Conservation (phyloP, 2,888 invertebrate genomes). For the Megamerina dolium region DNA sequence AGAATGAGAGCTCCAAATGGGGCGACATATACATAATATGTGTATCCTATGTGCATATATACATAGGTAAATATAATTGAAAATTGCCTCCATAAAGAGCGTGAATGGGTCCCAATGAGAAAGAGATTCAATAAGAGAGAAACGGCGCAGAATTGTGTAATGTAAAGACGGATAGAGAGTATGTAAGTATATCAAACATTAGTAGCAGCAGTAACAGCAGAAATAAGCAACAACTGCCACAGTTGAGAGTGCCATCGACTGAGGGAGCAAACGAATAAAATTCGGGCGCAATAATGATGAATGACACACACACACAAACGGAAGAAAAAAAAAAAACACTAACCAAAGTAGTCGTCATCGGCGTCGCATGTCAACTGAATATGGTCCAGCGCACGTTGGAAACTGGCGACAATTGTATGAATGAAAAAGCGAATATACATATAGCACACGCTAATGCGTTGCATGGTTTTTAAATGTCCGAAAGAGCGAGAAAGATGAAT, state of each 20-base stretch:
- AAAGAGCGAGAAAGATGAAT: slow-evolving; percentile 2
- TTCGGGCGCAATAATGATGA: too few species aligned
- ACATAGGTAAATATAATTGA: not conserved
- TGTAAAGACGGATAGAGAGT: not conserved
- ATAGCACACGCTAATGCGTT: too few species aligned
- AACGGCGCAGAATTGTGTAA: too few species aligned
- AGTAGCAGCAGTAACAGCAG: not conserved
- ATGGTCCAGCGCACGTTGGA: slow-evolving; percentile 27
- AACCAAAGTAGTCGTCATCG: slow-evolving; percentile 26
- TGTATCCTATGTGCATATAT: not conserved
- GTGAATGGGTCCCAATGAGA: too few species aligned
- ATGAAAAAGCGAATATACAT: too few species aligned
- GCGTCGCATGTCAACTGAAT: slow-evolving; percentile 40
- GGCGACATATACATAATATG: not conserved
- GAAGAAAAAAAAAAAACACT: not conserved
- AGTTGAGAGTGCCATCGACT: slow-evolving; percentile 1
- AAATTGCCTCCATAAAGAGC: not conserved
- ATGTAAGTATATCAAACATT: not conserved
- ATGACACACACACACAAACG: not conserved
- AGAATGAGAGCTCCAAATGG: too few species aligned
- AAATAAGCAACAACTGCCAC: not conserved
- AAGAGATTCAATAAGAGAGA: too few species aligned
- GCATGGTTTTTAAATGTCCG: too few species aligned
- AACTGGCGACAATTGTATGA: slow-evolving; percentile 36
- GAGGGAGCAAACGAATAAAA: too few species aligned